Evolutionary conservation across 2,888 invertebrate species (phyloP).

Genomic region (Pollenia griseotomentosa): DNA sequence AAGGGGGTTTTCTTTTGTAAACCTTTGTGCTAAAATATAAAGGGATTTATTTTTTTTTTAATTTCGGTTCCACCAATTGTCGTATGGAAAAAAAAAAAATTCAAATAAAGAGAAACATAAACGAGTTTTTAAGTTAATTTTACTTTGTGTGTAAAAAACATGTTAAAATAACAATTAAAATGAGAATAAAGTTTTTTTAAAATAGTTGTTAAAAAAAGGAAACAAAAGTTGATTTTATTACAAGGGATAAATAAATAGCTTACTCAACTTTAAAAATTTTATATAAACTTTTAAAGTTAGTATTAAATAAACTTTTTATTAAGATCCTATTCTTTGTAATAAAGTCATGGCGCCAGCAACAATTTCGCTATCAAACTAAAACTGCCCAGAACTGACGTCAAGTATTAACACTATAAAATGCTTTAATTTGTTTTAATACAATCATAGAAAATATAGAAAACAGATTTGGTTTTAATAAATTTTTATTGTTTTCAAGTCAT

Average conservation of each 20-base stretch:
- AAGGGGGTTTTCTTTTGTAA: constrained; percentile 2
- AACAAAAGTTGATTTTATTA: not conserved
- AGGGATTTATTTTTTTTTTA: constrained; percentile 8
- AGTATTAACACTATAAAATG: not conserved
- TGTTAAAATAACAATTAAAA: not conserved
- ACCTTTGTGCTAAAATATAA: constrained; percentile 18
- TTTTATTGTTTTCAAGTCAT: too few relatives aligned
- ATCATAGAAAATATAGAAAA: too few relatives aligned
- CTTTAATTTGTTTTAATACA: too few relatives aligned
- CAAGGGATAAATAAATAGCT: too few relatives aligned
- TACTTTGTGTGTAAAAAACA: constrained; percentile 1
- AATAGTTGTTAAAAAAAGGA: not conserved
- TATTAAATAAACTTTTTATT: not conserved
- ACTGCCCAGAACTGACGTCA: not conserved
- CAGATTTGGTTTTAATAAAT: too few relatives aligned
- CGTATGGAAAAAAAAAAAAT: not conserved
- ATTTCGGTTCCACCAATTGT: constrained; percentile 3
- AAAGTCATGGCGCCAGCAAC: not conserved
- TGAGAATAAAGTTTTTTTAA: not conserved
- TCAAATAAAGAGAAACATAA: not conserved
- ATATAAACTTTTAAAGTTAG: too few relatives aligned
- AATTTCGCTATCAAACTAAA: not conserved
- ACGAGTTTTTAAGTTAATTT: constrained; percentile 23
- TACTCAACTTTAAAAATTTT: too few relatives aligned
- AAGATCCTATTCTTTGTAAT: not conserved